Conservation (phyloP, 1,140 invertebrate genomes). For the Lepidurus apus region DNA sequence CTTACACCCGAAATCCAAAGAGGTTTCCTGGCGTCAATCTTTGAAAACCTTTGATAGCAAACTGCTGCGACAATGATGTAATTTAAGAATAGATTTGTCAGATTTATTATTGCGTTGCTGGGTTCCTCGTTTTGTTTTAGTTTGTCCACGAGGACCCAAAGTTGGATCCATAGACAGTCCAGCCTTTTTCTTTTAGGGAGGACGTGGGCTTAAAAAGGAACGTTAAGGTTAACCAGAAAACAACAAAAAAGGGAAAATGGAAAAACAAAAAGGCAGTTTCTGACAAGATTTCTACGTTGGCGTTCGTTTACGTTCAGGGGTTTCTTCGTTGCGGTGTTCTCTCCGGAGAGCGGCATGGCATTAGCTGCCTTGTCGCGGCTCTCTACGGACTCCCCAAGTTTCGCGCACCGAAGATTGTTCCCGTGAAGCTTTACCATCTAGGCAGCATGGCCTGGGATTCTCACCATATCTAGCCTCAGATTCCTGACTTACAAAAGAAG, state of each 20-base stretch:
- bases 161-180: too few relatives aligned
- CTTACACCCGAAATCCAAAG: background rate
- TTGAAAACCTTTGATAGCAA: background rate
- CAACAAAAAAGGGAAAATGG: background rate
- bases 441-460: background rate
- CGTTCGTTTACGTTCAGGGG: background rate
- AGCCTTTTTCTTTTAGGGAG: too few relatives aligned
- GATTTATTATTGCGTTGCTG: too few relatives aligned
- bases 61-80: too few relatives aligned
- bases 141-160: background rate
- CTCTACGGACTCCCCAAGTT: background rate
- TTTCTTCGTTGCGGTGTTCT: background rate
- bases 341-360: background rate
- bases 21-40: background rate
- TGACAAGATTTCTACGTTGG: background rate
- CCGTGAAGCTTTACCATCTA: background rate
- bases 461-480: background rate
- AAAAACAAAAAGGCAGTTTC: background rate
- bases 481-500: background rate
- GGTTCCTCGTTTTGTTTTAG: too few relatives aligned
- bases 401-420: background rate
- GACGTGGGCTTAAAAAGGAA: too few relatives aligned
- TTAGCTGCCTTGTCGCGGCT: slow-evolving; percentile 1
- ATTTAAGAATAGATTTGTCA: too few relatives aligned
- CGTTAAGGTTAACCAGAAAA: background rate